Evolutionary conservation across 2,797 vertebrate genomes (phyloP).

Genomic region (Odontamblyopus rebecca): DNA sequence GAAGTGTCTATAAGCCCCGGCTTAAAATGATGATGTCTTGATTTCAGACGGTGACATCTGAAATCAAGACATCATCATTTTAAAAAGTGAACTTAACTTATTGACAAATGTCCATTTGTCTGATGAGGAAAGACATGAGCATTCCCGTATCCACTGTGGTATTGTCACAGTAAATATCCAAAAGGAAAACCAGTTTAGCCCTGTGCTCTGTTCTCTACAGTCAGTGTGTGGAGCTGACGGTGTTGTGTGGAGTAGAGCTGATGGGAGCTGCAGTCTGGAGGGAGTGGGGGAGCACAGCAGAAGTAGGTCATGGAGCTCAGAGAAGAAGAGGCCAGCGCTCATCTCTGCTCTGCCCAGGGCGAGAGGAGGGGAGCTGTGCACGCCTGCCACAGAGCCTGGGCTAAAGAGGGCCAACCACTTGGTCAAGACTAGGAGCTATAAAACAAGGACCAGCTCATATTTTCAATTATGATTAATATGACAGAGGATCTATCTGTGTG

Average conservation of each 20-base stretch:
- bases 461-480: neutral
- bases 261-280: slow-evolving; percentile 10
- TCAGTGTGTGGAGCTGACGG: neutral
- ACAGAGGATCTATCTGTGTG: neutral
- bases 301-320: slow-evolving; percentile 58
- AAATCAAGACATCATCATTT: too few relatives aligned
- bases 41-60: too few relatives aligned
- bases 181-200: neutral
- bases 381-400: slow-evolving; percentile 10
- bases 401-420: neutral
- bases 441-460: neutral
- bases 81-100: too few relatives aligned
- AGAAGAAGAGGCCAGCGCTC: slow-evolving; percentile 50
- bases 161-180: too few relatives aligned
- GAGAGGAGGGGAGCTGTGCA: neutral
- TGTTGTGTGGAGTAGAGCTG: neutral
- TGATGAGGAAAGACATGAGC: too few relatives aligned
- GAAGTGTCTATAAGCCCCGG: too few relatives aligned
- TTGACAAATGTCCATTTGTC: too few relatives aligned
- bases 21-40: too few relatives aligned
- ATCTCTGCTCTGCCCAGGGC: slow-evolving; percentile 22
- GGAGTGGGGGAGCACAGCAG: slow-evolving; percentile 18
- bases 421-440: neutral
- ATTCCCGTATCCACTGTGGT: too few relatives aligned
- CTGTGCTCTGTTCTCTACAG: neutral